Evolutionary conservation across 2,888 invertebrate genomes (phyloP).

Genomic region (Pandemis corylana): DNA sequence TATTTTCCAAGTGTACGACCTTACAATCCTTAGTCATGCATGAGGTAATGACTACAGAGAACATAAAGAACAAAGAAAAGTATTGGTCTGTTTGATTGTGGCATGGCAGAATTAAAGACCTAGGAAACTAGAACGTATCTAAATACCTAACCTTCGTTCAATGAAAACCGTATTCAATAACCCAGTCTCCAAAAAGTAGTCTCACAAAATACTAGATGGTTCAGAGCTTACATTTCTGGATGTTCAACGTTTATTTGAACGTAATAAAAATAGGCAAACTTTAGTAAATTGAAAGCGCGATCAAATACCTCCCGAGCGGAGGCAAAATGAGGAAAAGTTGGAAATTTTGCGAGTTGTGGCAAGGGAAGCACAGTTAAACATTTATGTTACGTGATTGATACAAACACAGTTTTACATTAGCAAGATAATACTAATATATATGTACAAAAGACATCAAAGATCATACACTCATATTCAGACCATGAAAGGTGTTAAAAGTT

Average conservation of each 20-base stretch:
- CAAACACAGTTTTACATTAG: background rate
- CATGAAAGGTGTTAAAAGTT: no score
- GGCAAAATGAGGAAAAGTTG: slow-evolving; percentile 11
- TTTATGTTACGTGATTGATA: background rate
- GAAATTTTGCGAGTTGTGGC: slow-evolving; percentile 3
- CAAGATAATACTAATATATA: no score
- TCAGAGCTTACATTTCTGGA: slow-evolving; percentile 15
- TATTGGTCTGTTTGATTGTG: background rate
- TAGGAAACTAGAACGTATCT: background rate
- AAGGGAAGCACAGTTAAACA: background rate
- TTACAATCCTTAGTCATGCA: no score
- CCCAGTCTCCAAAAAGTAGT: background rate
- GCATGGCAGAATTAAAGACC: background rate
- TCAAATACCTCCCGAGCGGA: slow-evolving; percentile 20
- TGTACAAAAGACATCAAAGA: no score
- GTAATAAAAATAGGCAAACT: slow-evolving; percentile 28
- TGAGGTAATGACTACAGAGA: no score
- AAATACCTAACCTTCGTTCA: background rate
- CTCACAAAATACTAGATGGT: slow-evolving; percentile 13
- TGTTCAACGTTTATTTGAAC: slow-evolving; percentile 30
- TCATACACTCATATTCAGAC: no score
- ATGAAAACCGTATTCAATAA: slow-evolving; percentile 6
- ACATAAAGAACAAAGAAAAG: no score
- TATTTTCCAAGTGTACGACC: no score
- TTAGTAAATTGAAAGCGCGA: slow-evolving; percentile 34